These are phyloP conservation scores for Acleris holmiana DNA, from an alignment of 2,888 invertebrate species.

Conservation along the genomic window DNA sequence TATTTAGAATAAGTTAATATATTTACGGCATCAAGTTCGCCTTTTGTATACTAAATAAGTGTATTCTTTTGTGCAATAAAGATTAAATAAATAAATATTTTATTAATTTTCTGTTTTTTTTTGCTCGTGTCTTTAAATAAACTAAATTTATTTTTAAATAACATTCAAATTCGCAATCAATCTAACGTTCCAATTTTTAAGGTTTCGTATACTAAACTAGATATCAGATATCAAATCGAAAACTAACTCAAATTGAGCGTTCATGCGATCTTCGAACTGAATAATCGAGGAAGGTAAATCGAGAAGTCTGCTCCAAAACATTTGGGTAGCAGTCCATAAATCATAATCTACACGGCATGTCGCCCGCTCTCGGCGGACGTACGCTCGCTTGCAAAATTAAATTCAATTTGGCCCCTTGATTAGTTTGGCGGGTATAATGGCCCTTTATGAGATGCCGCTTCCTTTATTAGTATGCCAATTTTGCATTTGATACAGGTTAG, in stretches of 20 bases:
- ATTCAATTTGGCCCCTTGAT: constrained; percentile 77
- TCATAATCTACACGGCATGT: constrained; percentile 44
- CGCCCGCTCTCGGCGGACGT: constrained; percentile 45
- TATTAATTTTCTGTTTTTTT: too few relatives aligned
- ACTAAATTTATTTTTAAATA: too few relatives aligned
- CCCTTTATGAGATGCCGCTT: constrained; percentile 56
- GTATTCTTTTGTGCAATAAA: too few relatives aligned
- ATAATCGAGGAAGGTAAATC: constrained; percentile 35
- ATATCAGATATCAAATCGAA: neutral
- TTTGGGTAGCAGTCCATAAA: constrained; percentile 38
- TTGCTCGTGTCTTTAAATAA: too few relatives aligned
- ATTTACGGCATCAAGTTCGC: too few relatives aligned
- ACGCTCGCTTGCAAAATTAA: constrained; percentile 70
- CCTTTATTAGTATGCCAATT: constrained; percentile 45
- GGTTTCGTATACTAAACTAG: neutral
- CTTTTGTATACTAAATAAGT: too few relatives aligned
- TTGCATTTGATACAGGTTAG: constrained; percentile 28
- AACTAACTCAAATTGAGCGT: neutral
- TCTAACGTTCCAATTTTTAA: too few relatives aligned
- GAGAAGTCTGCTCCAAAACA: constrained; percentile 32
- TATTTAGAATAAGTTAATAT: too few relatives aligned
- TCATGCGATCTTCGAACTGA: neutral
- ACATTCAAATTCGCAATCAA: too few relatives aligned
- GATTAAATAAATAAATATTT: too few relatives aligned
- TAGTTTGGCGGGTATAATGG: constrained; percentile 68